A percentile compares a stretch with the other conserved stretches of the same genome.
These are phyloP conservation scores for Itoplectis maculator DNA, from an alignment of 2,888 invertebrate genomes.

Conservation along the genomic window DNA sequence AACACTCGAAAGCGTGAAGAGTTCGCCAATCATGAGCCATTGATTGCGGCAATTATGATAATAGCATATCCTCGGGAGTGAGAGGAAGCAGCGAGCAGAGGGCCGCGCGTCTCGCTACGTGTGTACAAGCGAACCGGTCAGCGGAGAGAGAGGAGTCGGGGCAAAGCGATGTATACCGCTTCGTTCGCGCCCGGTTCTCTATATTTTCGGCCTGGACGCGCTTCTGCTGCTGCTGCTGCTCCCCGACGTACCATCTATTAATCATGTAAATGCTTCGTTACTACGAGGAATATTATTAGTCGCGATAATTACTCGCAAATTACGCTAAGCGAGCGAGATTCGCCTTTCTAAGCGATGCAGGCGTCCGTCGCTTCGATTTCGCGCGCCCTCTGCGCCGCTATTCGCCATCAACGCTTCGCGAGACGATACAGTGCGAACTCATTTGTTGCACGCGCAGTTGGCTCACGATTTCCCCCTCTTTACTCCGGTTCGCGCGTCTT, in stretches of 20 bases:
- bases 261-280: constrained; percentile 83
- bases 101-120: constrained; percentile 60
- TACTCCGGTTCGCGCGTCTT: too few relatives aligned
- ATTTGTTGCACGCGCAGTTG: too few relatives aligned
- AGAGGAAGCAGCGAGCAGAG: constrained; percentile 59
- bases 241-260: constrained; percentile 75
- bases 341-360: constrained; percentile 62
- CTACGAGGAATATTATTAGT: constrained; percentile 75
- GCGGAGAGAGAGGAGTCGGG: not conserved
- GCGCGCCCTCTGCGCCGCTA: constrained; percentile 28
- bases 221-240: too few relatives aligned
- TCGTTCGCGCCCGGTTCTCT: not conserved
- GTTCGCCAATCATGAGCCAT: constrained; percentile 82
- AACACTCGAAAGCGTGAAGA: constrained; percentile 80
- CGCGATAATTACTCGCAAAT: constrained; percentile 80
- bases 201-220: not conserved
- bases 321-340: constrained; percentile 69
- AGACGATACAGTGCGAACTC: not conserved
- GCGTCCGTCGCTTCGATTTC: constrained; percentile 54
- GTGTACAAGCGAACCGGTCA: constrained; percentile 45
- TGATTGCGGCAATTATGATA: constrained; percentile 84
- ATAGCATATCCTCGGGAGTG: constrained; percentile 79
- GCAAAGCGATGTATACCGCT: constrained; percentile 23
- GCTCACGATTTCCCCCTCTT: too few relatives aligned
- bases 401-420: constrained; percentile 2